Evolutionary conservation across 2,113 vertebrate species (phyloP), one percentile per base, ranked within the genome.

Genomic region (Podarcis cretensis): DNA sequence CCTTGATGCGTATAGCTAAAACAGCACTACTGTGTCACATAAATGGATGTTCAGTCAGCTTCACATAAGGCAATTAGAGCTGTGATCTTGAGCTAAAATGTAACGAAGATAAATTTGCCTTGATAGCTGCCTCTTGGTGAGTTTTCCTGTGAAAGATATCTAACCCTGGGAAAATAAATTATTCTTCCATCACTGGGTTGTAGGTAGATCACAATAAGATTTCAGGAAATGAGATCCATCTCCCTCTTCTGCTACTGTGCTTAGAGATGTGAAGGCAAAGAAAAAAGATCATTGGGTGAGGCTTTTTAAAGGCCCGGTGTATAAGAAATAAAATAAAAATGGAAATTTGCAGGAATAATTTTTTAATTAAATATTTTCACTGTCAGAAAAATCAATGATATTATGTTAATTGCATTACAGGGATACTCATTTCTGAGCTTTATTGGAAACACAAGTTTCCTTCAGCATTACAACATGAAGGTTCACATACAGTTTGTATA

Each of bases 1-100:
- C 57, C 37, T 35, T 66, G 59, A 86, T 77, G 35, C 74, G 66
- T 86, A 77, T 78, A 77, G 74, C 74, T 86, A 77, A 43, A 86
- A 65, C 35, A 43, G 74, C 84, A 77, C 43, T 66, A 86, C 25
- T 20, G 84, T 30, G 35, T 86, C 74, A 86, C 59, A 21, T 66
- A 86, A 86, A 86, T 86, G 74, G 74, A 14, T 78, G 74, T 86
- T 86, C 74, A 86, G 74, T 86, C 84, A 86, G 35, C 74, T 86
- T 86, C 84, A 86, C 77, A 86, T 77, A 86, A 86, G 59, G 84
- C 74, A 77, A 77, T 77, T 86, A 86, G 57, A 86, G 84, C 32
- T 27, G 30, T 35, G 27, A 86, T 65, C 84, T 66, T 77, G 57
- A 86, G 54, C 84, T 66, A 65, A 77, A 86, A 66, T 65, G 74